Base-by-base conservation (phyloP, 2,797 vertebrate genomes). In the Erethizon dorsatum region DNA sequence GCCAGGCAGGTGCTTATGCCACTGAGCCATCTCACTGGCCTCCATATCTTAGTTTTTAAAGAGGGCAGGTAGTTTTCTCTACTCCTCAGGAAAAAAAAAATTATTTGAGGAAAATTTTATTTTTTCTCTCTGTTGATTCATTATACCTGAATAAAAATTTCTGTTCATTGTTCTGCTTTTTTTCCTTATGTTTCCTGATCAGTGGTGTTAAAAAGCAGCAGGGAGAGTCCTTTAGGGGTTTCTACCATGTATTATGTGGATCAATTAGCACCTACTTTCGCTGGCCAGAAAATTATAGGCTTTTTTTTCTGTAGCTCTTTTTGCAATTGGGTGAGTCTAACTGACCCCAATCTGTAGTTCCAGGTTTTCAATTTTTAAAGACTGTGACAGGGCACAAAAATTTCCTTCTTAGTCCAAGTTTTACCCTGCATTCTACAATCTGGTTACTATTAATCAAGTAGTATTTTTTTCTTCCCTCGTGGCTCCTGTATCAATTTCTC, bases 401-500 rank as follows among this genome's bases (percentile, higher is more conserved):
- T 9, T 71, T 61, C n/a, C 18, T 31, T 9, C 75, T 37, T 89
- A 31, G 20, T 45, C 14, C n/a, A 83, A 37, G 41, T 61, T 91
- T 71, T 83, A 71, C 37, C 26, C 3, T 24, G 3, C 37, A 52
- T 31, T 89, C 33, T 65, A 45, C 47, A 86, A 8, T 71, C n/a
- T 52, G 61, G 33, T 79, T 67, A 50, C 31, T 45, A 89, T 93
- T 83, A 89, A 79, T 96, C 17, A 79, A 47, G 12, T 33, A 67
- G 59, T 54, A 45, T 71, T 56, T 75, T 78, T 78, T 50, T 78
- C 57, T 82, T 83, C 33, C 57, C 15, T 4, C 26, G n/a, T 31
- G 28, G 9, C 67, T 69, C 47, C 15, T 41, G 17, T 79, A 26
- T 63, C 79, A 89, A 31, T 86, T 86, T 96, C 84, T 96, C 75